Conservation (phyloP, 2,888 invertebrate species). For the Anoplius nigerrimus region DNA sequence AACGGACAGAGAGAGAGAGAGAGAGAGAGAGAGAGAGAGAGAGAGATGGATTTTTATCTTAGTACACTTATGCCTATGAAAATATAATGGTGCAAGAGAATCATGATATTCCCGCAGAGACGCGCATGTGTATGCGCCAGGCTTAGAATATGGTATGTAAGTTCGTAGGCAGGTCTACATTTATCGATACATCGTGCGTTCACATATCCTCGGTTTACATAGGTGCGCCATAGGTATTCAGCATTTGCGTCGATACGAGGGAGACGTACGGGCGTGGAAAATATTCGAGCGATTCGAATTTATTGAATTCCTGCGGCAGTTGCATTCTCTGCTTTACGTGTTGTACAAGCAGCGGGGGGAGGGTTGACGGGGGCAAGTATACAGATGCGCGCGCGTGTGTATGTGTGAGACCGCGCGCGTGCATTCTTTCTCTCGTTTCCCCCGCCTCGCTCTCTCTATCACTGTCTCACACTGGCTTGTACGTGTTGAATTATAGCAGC, state of each 20-base stretch:
- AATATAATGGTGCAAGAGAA: no score
- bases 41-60: no score
- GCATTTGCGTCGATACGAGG: conserved; percentile 20
- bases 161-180: no score
- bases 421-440: neutral
- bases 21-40: neutral
- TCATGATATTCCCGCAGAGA: no score
- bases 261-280: conserved; percentile 29
- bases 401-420: neutral
- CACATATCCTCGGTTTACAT: neutral
- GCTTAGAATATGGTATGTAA: no score
- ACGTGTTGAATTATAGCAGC: conserved; percentile 31
- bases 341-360: neutral
- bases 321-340: conserved; percentile 25
- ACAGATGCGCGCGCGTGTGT: neutral
- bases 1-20: neutral
- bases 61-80: no score
- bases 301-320: conserved; percentile 46
- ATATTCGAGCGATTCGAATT: conserved; percentile 43
- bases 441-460: neutral
- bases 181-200: no score
- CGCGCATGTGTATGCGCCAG: no score
- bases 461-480: conserved; percentile 1
- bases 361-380: neutral
- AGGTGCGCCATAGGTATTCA: neutral